Evolutionary conservation across 2,113 vertebrate genomes (phyloP), one percentile per base, ranked within the genome.

Genomic region (Panthera tigris): DNA sequence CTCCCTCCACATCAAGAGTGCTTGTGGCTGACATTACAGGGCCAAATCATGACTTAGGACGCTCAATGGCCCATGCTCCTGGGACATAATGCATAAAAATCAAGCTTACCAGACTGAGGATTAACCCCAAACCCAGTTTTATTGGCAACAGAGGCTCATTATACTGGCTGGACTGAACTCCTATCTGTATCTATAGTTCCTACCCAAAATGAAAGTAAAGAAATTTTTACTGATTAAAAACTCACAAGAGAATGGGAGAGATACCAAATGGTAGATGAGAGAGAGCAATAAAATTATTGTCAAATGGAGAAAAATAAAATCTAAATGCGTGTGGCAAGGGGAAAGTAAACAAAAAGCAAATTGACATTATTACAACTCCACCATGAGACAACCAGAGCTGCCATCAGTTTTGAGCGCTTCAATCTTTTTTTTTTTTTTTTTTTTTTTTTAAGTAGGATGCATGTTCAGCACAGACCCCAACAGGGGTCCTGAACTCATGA

Each of bases 161-260:
- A 78, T 31, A 52, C 9, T 83, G 66, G 41, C n/a, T 65, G 71
- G 36, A 45, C 4, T 45, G 29, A 55, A 76, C 68, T 55, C 55
- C 63, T 13, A 36, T 4, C 61, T 69, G 0, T 31, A n/a, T 80
- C 39, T 76, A 68, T 68, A 66, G 12, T 66, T n/a, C n/a, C 19
- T 27, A 66, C 29, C 23, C 68, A 91, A 93, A 94, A 61, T 86
- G 52, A 41, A 9, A 91, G 45, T 18, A 41, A 90, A 86, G 73
- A 55, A 33, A 81, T 66, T 86, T 94, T 91, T 82, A 94, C 81
- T 78, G 76, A 52, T 27, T 25, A 41, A 93, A 95, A 90, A 71
- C 18, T 73, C 71, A 50, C 4, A 39, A 86, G 48, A 68, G 6
- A 87, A 66, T 71, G 79, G 41, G 29, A 88, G 39, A 50, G 6